These are phyloP conservation scores for Xestia c-nigrum DNA, from an alignment of 2,888 invertebrate species.

Conservation along the genomic window DNA sequence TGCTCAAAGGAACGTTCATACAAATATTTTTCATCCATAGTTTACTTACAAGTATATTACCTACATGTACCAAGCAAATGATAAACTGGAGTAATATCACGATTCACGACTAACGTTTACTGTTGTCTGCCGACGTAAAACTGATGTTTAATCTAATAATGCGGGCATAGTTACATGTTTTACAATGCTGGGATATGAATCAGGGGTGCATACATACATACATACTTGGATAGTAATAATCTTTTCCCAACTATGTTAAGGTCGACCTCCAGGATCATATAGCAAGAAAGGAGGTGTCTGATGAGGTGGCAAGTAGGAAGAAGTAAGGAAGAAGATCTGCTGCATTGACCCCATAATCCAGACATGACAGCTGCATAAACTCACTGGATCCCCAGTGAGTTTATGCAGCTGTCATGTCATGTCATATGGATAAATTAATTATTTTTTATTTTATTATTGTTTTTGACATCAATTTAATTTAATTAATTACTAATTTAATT, in stretches of 20 bases:
- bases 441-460: too few species aligned
- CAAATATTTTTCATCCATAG: background rate
- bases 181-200: slow-evolving; percentile 34
- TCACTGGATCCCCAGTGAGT: too few species aligned
- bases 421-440: too few species aligned
- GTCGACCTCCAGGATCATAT: background rate
- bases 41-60: background rate
- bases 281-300: too few species aligned
- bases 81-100: slow-evolving; percentile 22
- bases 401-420: too few species aligned
- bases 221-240: background rate
- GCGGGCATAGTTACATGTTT: slow-evolving; percentile 36
- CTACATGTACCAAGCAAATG: slow-evolving; percentile 12
- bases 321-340: too few species aligned
- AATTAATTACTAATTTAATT: too few species aligned
- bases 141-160: slow-evolving; percentile 38
- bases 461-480: too few species aligned
- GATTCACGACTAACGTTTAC: slow-evolving; percentile 25
- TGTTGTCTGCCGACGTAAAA: slow-evolving; percentile 24
- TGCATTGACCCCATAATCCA: too few species aligned
- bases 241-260: background rate
- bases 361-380: too few species aligned
- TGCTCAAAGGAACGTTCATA: background rate
- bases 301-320: too few species aligned
- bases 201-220: background rate